Evolutionary conservation across 1,140 invertebrate genomes (phyloP).

Genomic region (Octopus sinensis): DNA sequence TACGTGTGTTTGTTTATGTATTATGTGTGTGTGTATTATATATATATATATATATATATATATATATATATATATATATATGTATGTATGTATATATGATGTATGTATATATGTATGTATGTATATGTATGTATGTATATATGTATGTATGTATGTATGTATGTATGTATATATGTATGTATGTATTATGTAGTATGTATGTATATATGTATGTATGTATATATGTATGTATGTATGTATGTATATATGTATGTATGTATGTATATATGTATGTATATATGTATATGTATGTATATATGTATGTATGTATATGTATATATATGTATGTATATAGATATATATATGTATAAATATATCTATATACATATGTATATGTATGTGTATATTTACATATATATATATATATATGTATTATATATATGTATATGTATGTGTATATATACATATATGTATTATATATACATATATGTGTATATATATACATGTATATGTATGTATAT

Average conservation of each 20-base stretch:
- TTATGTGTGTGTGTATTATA: too few species aligned
- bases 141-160: conserved; percentile 16
- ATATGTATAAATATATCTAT: conserved; percentile 12
- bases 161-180: neutral
- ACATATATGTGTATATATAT: conserved; percentile 4
- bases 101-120: too few species aligned
- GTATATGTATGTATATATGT: conserved; percentile 1
- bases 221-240: neutral
- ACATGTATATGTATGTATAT: neutral
- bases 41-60: neutral
- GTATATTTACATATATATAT: neutral
- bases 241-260: neutral
- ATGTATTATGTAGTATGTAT: neutral
- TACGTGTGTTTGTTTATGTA: too few species aligned
- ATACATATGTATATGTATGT: neutral
- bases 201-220: conserved; percentile 12
- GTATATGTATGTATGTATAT: neutral
- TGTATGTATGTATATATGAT: too few species aligned
- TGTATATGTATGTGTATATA: conserved; percentile 5
- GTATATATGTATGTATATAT: neutral
- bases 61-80: too few species aligned
- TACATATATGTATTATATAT: neutral
- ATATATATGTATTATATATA: conserved; percentile 3
- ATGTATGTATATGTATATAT: conserved; percentile 1
- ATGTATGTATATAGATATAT: neutral